Conservation (phyloP, 2,797 vertebrate genomes). For the Miichthys miiuy region DNA sequence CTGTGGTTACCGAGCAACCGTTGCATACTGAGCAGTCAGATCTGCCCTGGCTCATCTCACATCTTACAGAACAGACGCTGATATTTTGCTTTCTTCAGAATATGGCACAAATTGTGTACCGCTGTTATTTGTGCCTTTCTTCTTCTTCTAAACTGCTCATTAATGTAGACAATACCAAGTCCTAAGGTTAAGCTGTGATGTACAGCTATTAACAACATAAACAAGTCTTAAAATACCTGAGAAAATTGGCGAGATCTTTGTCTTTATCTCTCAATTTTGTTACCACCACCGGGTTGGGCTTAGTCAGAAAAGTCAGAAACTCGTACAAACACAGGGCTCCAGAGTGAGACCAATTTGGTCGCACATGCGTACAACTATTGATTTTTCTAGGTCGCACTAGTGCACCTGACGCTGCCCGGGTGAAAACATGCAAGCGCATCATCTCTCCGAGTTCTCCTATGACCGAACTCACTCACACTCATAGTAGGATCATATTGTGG, state of each 20-base stretch:
- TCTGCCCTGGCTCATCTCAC: conserved; percentile 26
- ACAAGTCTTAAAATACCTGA: background rate
- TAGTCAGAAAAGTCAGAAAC: background rate
- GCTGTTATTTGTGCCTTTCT: background rate
- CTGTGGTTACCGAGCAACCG: conserved; percentile 61
- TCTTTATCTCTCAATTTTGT: background rate
- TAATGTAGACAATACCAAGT: background rate
- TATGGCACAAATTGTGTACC: background rate
- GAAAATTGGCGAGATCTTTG: background rate
- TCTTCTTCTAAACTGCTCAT: background rate
- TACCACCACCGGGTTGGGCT: no score
- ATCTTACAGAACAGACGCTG: conserved; percentile 25
- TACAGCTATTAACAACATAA: background rate
- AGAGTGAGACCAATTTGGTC: no score
- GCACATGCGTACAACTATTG: no score
- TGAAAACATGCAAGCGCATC: no score
- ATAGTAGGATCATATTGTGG: no score
- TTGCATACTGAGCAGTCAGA: conserved; percentile 24
- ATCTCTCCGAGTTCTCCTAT: no score
- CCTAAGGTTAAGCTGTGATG: background rate
- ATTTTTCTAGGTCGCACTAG: no score
- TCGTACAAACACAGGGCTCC: background rate
- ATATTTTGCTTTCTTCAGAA: conserved; percentile 28
- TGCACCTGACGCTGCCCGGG: no score
- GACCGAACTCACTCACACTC: no score